phyloP scores from a whole-genome alignment of 35 echinoderm and acorn worm species.

The Anneissia japonica region DNA sequence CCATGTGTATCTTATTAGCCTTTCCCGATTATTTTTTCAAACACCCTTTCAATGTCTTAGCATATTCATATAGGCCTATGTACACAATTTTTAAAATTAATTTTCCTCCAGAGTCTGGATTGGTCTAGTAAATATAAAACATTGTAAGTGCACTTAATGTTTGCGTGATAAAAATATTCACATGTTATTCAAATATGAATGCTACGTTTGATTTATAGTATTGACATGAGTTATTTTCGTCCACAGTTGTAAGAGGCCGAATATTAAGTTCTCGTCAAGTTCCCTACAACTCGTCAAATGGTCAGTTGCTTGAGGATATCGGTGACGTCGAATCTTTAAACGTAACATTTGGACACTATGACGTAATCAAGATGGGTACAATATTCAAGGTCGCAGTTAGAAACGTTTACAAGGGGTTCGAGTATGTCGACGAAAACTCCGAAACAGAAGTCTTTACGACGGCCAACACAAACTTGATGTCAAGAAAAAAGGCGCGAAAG shows the following conservation, averaged over 20 bases:
- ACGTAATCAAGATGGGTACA: neutral
- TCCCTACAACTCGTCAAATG: neutral
- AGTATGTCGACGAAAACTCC: neutral
- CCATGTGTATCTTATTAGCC: too few relatives aligned
- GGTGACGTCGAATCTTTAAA: neutral
- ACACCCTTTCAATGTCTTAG: too few relatives aligned
- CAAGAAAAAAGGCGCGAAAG: neutral
- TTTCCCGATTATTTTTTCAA: too few relatives aligned
- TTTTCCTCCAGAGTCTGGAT: too few relatives aligned
- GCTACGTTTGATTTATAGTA: neutral
- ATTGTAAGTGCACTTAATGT: too few relatives aligned
- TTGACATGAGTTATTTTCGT: neutral
- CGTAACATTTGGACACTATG: neutral
- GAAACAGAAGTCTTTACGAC: neutral
- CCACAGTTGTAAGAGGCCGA: neutral
- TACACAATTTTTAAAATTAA: too few relatives aligned
- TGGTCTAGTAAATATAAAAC: too few relatives aligned
- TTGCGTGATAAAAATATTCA: too few relatives aligned
- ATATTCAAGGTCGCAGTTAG: neutral
- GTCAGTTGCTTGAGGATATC: neutral
- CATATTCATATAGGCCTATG: too few relatives aligned
- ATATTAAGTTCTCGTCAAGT: neutral
- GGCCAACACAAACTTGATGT: neutral
- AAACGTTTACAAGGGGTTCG: neutral
- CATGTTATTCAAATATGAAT: too few relatives aligned